Percentiles rank a stretch among this genome's conserved stretches.
These are phyloP conservation scores for Semicossyphus pulcher DNA, from an alignment of 2,113 vertebrate genomes.

Conservation along the genomic window DNA sequence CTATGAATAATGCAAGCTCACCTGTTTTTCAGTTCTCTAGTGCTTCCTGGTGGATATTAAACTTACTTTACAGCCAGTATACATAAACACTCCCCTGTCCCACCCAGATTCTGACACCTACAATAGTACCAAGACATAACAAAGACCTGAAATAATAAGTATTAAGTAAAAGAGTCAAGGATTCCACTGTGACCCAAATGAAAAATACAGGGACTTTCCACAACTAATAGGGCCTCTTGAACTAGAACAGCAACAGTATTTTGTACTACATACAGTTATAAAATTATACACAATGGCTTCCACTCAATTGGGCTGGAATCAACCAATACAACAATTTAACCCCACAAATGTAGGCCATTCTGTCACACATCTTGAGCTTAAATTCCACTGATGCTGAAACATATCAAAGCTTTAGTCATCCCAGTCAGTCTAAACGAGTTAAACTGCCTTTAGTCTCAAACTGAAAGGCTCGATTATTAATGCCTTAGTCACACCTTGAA, in stretches of 20 bases:
- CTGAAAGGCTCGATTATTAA: neutral
- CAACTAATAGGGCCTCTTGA: too few relatives aligned
- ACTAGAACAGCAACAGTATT: too few relatives aligned
- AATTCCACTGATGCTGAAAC: neutral
- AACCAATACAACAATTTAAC: neutral
- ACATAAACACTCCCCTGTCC: neutral
- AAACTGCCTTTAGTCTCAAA: constrained; percentile 4
- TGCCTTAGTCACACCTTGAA: constrained; percentile 11
- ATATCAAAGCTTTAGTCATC: neutral
- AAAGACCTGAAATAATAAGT: neutral
- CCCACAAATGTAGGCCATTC: neutral
- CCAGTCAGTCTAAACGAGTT: constrained; percentile 20
- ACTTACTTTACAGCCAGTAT: neutral
- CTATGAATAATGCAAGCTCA: constrained; percentile 4
- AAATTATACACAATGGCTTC: neutral
- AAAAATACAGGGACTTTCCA: too few relatives aligned
- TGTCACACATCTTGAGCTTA: neutral
- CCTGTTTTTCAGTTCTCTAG: neutral
- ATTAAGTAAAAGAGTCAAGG: neutral
- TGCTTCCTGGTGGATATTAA: too few relatives aligned
- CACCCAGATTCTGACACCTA: neutral
- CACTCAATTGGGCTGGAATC: neutral
- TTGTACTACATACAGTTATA: too few relatives aligned
- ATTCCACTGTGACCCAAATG: neutral
- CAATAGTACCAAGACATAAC: neutral